Percentiles rank a stretch among this genome's conserved stretches.
Conservation (phyloP, 2,888 invertebrate species). For the Yponomeuta cagnagella region DNA sequence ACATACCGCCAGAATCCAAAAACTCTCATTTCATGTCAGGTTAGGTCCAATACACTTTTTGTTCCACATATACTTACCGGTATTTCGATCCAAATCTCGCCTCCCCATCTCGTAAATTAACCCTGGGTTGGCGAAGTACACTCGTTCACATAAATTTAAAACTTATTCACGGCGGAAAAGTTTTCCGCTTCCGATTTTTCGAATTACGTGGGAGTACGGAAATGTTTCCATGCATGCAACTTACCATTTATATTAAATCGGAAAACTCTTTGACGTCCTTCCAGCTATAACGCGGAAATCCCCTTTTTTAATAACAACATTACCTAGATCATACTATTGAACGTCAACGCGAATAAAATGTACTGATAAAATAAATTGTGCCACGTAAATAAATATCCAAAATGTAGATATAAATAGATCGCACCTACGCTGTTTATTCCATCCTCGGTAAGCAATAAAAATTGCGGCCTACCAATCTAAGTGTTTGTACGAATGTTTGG, state of each 20-base stretch:
- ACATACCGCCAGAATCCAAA: no score
- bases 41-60: no score
- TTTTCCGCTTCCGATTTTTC: not conserved
- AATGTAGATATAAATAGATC: no score
- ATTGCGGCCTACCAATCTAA: no score
- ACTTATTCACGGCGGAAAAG: not conserved
- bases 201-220: not conserved
- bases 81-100: slow-evolving; percentile 3
- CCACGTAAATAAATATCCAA: no score
- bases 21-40: no score
- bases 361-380: no score
- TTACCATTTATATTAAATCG: not conserved
- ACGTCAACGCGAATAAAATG: not conserved
- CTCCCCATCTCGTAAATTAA: slow-evolving; percentile 10
- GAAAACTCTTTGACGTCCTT: not conserved
- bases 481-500: no score
- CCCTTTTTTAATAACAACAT: not conserved
- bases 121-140: not conserved
- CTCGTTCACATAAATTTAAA: not conserved
- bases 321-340: not conserved
- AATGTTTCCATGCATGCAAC: not conserved
- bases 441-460: no score
- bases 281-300: not conserved
- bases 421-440: no score
- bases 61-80: not conserved